Base-by-base conservation (phyloP, 2,888 invertebrate species). In the Amaurobius ferox region DNA sequence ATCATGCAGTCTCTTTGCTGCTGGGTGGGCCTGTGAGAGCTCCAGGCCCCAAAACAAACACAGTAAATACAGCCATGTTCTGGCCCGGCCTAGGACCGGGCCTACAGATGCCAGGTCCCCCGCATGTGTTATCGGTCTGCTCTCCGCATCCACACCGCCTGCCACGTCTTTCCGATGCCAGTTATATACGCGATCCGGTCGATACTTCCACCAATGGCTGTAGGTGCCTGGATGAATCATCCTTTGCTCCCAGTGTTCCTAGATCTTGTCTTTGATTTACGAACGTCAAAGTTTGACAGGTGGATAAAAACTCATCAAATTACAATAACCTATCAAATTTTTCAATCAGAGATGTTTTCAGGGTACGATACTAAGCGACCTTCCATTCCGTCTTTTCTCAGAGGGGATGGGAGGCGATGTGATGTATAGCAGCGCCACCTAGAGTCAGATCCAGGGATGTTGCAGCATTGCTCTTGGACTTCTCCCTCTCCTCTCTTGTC, bases 1-100 rank as follows among this genome's bases (percentile, higher is more conserved):
- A 91, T 99, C 98, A 92, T 98, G 99, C 76, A 99, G 94, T 89
- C 98, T 94, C 92, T 98, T 98, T 11, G 98, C 98, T 91, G 97
- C 96, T 39, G 96, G 96, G 93, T 96, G 97, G 68, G 89, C 90
- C 55, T 48, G 28, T 26, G 68, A 74, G 71, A 76, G 11, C 40
- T 61, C 28, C 28, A 66, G n/a, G 19, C 61, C 13, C 70, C 61
- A 16, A 2, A 44, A 30, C 26, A 39, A 29, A n/a, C 70, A 39
- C 61, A 79, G 29, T 26, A 35, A 19, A 28, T 3, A 23, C 1
- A 79, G 39, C 76, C 66, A 74, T 35, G 62, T n/a, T 70, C 79
- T 30, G 35, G 30, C 26, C 19, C 70, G 40, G 23, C 16, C 44
- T 29, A 16, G 28, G 44, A n/a, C 40, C 23, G 70, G 70, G 30